Evolutionary conservation across 2,113 vertebrate genomes (phyloP).

Genomic region (Phainopepla nitens): DNA sequence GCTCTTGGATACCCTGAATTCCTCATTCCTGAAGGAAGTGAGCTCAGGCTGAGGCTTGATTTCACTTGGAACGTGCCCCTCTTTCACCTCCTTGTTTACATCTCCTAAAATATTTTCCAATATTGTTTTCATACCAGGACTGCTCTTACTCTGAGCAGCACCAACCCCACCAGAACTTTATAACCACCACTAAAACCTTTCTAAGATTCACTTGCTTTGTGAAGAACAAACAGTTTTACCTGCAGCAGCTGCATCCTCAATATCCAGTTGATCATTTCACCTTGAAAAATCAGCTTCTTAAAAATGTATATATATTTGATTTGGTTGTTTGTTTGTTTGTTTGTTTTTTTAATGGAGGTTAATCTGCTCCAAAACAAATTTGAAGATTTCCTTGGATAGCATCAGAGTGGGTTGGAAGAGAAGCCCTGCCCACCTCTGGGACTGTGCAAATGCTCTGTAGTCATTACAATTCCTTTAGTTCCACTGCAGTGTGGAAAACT

Average conservation of each 20-base stretch:
- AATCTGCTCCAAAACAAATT: background rate
- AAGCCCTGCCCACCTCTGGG: background rate
- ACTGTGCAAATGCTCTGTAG: background rate
- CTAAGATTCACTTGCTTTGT: background rate
- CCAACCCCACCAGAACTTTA: background rate
- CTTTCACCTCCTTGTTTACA: background rate
- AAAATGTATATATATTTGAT: background rate
- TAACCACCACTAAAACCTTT: background rate
- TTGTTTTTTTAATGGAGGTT: background rate
- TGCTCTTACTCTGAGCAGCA: background rate
- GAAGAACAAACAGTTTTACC: background rate
- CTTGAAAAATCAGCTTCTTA: background rate
- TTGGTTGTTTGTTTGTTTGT: background rate
- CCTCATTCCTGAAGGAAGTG: background rate
- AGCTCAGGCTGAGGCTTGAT: background rate
- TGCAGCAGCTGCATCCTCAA: background rate
- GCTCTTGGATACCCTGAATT: background rate
- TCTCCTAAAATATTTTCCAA: background rate
- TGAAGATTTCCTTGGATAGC: background rate
- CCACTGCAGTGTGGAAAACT: background rate
- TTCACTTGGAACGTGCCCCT: background rate
- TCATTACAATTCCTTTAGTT: background rate
- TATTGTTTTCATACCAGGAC: background rate
- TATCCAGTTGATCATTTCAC: background rate
- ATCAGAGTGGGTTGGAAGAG: background rate